Conservation (phyloP, 2,113 vertebrate species). For the Megalops atlanticus region DNA sequence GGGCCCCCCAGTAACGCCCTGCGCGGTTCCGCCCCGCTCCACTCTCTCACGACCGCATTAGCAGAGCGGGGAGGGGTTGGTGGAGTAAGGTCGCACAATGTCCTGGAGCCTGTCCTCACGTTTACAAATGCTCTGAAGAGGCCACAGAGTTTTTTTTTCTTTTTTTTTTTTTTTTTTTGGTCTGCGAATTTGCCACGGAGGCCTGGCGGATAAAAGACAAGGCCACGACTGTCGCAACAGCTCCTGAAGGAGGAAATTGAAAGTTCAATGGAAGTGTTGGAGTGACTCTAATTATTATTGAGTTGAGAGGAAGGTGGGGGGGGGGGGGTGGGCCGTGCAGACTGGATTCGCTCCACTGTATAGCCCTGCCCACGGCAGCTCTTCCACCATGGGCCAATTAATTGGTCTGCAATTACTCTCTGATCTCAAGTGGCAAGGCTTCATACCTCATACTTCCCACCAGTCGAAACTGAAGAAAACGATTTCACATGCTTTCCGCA, state of each 20-base stretch:
- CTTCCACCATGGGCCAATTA: slow-evolving; percentile 62
- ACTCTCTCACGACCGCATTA: slow-evolving; percentile 16
- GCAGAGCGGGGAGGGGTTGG: background rate
- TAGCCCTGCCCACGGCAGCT: slow-evolving; percentile 55
- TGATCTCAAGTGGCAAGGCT: slow-evolving; percentile 59
- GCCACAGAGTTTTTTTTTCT: too few species aligned
- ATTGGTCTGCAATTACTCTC: slow-evolving; percentile 65
- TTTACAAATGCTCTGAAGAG: background rate
- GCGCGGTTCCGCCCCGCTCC: background rate
- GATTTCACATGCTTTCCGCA: slow-evolving; percentile 10
- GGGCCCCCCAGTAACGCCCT: background rate
- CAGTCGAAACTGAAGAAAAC: slow-evolving; percentile 20
- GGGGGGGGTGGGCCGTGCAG: slow-evolving; percentile 16
- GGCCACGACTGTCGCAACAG: slow-evolving; percentile 20
- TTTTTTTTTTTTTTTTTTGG: too few species aligned
- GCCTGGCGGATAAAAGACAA: slow-evolving; percentile 2
- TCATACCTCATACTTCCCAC: slow-evolving; percentile 49
- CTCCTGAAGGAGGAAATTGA: slow-evolving; percentile 36
- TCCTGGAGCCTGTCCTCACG: background rate
- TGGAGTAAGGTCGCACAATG: too few species aligned
- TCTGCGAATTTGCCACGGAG: background rate
- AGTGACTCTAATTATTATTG: slow-evolving; percentile 37
- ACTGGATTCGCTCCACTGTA: slow-evolving; percentile 42
- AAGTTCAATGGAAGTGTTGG: slow-evolving; percentile 22
- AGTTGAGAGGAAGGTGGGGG: slow-evolving; percentile 11